These are phyloP conservation scores for Ophthalmolycus amberensis DNA, from an alignment of 2,113 vertebrate genomes.

Conservation along the genomic window DNA sequence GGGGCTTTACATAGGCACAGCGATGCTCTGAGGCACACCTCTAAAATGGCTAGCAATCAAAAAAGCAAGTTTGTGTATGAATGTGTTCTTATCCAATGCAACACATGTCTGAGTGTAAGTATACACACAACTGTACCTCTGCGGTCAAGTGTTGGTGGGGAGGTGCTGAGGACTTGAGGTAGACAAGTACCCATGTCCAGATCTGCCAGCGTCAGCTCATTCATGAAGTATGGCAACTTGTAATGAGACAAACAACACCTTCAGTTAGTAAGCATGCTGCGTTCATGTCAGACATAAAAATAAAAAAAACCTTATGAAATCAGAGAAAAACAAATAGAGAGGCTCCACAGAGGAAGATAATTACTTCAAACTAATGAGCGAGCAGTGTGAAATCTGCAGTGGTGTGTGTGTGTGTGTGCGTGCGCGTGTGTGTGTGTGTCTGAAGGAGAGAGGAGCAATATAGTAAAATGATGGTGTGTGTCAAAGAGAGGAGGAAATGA, in stretches of 20 bases:
- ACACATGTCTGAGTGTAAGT: neutral
- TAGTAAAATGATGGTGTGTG: constrained; percentile 26
- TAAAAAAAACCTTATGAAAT: neutral
- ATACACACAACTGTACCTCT: constrained; percentile 73
- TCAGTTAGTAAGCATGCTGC: neutral
- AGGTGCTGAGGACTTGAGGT: constrained; percentile 84
- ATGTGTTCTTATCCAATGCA: neutral
- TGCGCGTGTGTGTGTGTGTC: constrained; percentile 10
- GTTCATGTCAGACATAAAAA: neutral
- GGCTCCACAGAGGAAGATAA: neutral
- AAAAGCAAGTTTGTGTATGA: neutral
- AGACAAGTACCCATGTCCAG: constrained; percentile 89
- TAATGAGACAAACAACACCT: constrained; percentile 35
- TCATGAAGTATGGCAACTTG: constrained; percentile 90
- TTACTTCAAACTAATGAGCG: constrained; percentile 5
- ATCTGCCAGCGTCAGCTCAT: constrained; percentile 86
- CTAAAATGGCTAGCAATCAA: neutral
- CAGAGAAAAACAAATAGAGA: constrained; percentile 1
- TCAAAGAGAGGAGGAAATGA: constrained; percentile 51
- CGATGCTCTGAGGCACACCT: neutral
- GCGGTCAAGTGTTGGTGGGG: constrained; percentile 83
- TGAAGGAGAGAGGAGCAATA: constrained; percentile 19
- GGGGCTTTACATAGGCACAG: neutral
- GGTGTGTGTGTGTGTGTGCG: neutral
- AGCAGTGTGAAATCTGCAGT: neutral